Evolutionary conservation across 2,797 vertebrate species (phyloP).

Genomic region (Lepidocolaptes lacrymiger): DNA sequence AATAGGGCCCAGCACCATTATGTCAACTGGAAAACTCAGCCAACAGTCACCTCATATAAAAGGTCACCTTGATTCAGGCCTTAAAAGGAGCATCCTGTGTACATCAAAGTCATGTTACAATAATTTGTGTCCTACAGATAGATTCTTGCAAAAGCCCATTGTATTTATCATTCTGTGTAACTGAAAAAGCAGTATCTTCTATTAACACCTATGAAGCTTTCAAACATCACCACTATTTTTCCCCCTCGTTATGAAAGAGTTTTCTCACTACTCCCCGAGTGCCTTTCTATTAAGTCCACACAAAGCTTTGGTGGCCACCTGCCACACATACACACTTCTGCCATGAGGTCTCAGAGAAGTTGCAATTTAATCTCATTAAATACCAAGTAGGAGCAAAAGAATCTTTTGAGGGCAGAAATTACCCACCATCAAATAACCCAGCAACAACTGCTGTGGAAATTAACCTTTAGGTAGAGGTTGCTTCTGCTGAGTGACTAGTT

Average conservation of each 20-base stretch:
- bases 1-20: not conserved
- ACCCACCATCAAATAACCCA: constrained; percentile 47
- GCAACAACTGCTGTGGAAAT: constrained; percentile 52
- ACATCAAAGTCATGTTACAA: constrained; percentile 12
- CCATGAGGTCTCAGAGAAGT: constrained; percentile 9
- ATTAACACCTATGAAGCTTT: constrained; percentile 57
- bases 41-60: not conserved
- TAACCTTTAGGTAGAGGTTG: constrained; percentile 56
- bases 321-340: constrained; percentile 50
- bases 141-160: constrained; percentile 39
- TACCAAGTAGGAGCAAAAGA: constrained; percentile 43
- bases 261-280: constrained; percentile 29
- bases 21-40: not conserved
- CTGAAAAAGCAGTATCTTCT: constrained; percentile 55
- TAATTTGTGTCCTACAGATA: constrained; percentile 14
- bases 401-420: constrained; percentile 52
- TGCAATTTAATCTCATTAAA: constrained; percentile 67
- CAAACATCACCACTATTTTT: constrained; percentile 35
- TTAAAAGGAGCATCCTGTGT: not conserved
- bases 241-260: constrained; percentile 54
- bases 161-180: constrained; percentile 55
- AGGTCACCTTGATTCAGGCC: not conserved
- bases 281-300: constrained; percentile 52
- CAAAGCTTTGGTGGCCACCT: constrained; percentile 56
- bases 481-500: constrained; percentile 32